Evolutionary conservation across 2,888 invertebrate species (phyloP).

Genomic region (Drosophila histrio): DNA sequence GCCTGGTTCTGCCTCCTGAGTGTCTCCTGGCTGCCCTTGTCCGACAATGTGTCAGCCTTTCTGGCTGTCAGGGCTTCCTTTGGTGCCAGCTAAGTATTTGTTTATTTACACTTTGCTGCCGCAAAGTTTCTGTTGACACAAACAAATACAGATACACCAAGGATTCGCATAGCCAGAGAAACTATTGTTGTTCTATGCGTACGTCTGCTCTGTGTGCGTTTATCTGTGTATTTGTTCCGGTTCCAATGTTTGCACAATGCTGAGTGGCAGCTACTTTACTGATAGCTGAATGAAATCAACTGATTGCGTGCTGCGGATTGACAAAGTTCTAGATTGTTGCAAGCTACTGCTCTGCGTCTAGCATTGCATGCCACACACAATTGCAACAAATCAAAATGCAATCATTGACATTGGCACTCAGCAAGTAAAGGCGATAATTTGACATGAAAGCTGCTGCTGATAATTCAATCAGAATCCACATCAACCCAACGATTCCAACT

Average conservation of each 20-base stretch:
- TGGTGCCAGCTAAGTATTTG: constrained; percentile 58
- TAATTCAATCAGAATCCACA: constrained; percentile 3
- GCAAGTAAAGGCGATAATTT: constrained; percentile 27
- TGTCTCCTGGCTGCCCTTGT: constrained; percentile 2
- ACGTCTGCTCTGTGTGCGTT: not conserved
- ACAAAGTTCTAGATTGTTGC: constrained; percentile 43
- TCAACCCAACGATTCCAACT: not conserved
- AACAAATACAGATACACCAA: constrained; percentile 39
- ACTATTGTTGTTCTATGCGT: constrained; percentile 21
- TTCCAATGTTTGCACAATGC: constrained; percentile 40
- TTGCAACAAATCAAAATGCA: constrained; percentile 59
- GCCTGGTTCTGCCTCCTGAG: not conserved
- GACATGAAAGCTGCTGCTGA: not conserved
- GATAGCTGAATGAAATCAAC: constrained; percentile 71
- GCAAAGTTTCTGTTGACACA: constrained; percentile 50
- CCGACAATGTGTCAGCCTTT: constrained; percentile 20
- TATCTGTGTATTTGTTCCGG: constrained; percentile 23
- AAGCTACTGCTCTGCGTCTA: constrained; percentile 11
- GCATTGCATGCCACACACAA: constrained; percentile 36
- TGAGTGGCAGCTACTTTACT: constrained; percentile 71
- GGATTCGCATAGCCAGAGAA: constrained; percentile 13
- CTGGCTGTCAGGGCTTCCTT: constrained; percentile 21
- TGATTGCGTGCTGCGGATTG: constrained; percentile 67
- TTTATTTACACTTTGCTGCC: constrained; percentile 68
- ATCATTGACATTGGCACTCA: constrained; percentile 53